These are phyloP conservation scores for Heliconius ismenius DNA, from an alignment of 2,888 invertebrate species.

Conservation along the genomic window DNA sequence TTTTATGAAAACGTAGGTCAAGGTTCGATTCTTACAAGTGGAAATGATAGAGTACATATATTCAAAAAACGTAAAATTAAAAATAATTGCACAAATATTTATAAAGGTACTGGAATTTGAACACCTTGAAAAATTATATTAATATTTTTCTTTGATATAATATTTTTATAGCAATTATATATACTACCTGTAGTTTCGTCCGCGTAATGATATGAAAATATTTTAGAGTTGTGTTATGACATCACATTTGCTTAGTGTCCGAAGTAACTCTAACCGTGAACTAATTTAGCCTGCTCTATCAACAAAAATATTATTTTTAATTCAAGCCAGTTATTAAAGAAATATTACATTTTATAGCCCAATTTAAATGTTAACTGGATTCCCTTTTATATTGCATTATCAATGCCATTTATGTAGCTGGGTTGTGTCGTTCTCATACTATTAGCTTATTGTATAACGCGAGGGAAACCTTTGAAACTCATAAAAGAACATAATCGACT, in stretches of 20 bases:
- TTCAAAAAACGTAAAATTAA: background rate
- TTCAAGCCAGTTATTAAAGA: background rate
- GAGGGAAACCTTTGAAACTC: slow-evolving; percentile 22
- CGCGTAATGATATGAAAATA: too few species aligned
- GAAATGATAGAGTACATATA: too few species aligned
- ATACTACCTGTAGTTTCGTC: too few species aligned
- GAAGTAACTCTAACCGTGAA: too few species aligned
- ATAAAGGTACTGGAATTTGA: background rate
- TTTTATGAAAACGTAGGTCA: too few species aligned
- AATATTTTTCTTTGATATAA: background rate
- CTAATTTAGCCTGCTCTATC: background rate
- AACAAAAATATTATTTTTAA: too few species aligned
- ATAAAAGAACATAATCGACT: slow-evolving; percentile 9
- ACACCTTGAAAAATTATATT: background rate
- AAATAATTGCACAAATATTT: background rate
- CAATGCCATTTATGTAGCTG: background rate
- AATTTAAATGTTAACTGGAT: background rate
- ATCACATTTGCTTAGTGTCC: too few species aligned
- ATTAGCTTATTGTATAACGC: slow-evolving; percentile 19
- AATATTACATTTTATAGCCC: background rate
- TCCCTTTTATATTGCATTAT: background rate
- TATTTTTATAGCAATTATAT: background rate
- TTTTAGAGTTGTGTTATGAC: too few species aligned
- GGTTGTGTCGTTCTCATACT: slow-evolving; percentile 3
- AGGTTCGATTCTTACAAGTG: too few species aligned